Base-by-base conservation (phyloP, 2,797 vertebrate species). In the Poliocrania exsul region DNA sequence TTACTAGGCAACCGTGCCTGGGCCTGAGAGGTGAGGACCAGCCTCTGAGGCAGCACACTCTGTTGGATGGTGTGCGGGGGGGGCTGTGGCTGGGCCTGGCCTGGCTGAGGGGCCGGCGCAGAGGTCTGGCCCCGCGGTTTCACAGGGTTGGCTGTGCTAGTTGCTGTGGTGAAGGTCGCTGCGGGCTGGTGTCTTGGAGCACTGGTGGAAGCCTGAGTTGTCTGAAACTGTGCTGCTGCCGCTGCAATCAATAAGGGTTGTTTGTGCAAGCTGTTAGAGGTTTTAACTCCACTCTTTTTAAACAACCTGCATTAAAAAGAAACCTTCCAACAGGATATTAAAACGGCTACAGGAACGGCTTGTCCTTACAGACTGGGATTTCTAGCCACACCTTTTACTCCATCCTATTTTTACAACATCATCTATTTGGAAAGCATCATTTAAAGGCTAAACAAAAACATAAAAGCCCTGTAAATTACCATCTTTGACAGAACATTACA, bases 1-100 rank as follows among this genome's bases (percentile, higher is more conserved):
- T 99, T 99, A 99, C 99, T 99, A 98, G 99, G 99, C 99, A 99
- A 98, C 98, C 99, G 99, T 98, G 99, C 99, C 98, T 99, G 99
- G 98, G 99, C 99, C 99, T 99, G 99, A 96, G 99, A 99, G 98
- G 99, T 99, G 96, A 99, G 98, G 96, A 99, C 98, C 98, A 99
- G 98, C 98, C 99, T 99, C 98, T 99, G 99, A 97, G 99, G 98
- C 97, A 98, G 98, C 97, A 99, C 96, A 96, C 98, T 98, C 98
- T 98, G 99, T 97, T 99, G 99, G 95, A 99, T 97, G 96, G 98
- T 98, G 97, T 99, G 99, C 96, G 98, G 94, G 97, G 99, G 98
- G 98, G 98, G 97, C 97, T 98, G 98, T 90, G 98, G 97, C 98
- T 98, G 99, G 95, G 98, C 95, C 95, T 98, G 98, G 97, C 98